Conservation (phyloP, 2,888 invertebrate genomes). For the Stomorhina lunata region DNA sequence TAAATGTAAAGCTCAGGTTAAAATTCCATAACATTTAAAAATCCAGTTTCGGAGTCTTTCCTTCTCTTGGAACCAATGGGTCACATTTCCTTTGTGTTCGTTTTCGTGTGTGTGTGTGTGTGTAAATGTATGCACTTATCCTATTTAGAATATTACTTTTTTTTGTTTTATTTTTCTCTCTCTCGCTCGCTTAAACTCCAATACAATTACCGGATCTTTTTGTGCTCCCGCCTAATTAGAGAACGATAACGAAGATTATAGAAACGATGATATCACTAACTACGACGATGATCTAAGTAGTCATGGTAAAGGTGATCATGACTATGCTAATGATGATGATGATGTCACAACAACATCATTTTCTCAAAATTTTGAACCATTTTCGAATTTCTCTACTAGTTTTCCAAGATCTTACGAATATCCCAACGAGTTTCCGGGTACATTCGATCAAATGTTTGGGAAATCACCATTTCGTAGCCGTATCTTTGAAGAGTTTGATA, state of each 20-base stretch:
- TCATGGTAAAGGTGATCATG: slow-evolving; percentile 25
- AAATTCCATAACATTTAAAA: too few relatives aligned
- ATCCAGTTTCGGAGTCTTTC: too few relatives aligned
- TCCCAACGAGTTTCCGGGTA: slow-evolving; percentile 47
- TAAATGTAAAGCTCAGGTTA: too few relatives aligned
- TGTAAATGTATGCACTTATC: slow-evolving; percentile 34
- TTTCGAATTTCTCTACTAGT: slow-evolving; percentile 50
- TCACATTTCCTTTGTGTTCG: slow-evolving; percentile 20
- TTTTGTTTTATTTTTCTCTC: slow-evolving; percentile 5
- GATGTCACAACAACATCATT: slow-evolving; percentile 36
- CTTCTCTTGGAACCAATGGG: too few relatives aligned
- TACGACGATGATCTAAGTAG: slow-evolving; percentile 22
- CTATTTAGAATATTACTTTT: slow-evolving; percentile 41
- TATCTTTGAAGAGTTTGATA: slow-evolving; percentile 75
- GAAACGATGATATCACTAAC: slow-evolving; percentile 34
- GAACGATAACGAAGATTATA: slow-evolving; percentile 37
- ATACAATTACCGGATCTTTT: slow-evolving; percentile 7
- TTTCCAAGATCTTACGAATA: slow-evolving; percentile 67
- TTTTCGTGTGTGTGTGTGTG: slow-evolving; percentile 10
- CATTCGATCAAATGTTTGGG: slow-evolving; percentile 74
- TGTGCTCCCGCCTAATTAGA: slow-evolving; percentile 34
- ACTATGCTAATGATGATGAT: slow-evolving; percentile 5
- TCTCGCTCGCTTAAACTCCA: neutral
- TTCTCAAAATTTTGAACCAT: slow-evolving; percentile 30
- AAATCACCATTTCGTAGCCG: slow-evolving; percentile 74